A percentile compares a stretch with the other conserved stretches of the same genome.
Evolutionary conservation across 2,113 vertebrate species (phyloP).

Genomic region (Ellobius talpinus): DNA sequence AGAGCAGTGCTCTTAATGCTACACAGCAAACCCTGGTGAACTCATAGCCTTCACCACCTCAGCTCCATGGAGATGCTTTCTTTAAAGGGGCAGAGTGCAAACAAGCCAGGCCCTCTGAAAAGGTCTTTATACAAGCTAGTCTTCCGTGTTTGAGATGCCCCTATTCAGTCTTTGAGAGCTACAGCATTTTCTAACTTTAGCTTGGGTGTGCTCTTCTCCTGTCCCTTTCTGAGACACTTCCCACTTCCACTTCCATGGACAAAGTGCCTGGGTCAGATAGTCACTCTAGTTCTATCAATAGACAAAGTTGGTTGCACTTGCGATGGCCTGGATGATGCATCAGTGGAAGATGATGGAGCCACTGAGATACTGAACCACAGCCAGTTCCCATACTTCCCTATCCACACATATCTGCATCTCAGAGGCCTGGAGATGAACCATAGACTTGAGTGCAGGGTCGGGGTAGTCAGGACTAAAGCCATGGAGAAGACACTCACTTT

Average conservation of each 20-base stretch:
- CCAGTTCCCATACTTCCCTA: neutral
- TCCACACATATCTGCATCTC: neutral
- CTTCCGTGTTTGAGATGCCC: rapidly evolving
- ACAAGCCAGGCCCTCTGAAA: neutral
- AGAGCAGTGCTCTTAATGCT: neutral
- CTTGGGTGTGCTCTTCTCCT: neutral
- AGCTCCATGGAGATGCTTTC: neutral
- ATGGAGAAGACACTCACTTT: neutral
- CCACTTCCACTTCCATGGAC: neutral
- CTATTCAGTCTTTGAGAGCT: too few species aligned
- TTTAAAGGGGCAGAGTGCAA: rapidly evolving
- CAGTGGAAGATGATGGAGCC: too few species aligned
- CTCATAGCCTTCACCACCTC: neutral
- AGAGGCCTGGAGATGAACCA: too few species aligned
- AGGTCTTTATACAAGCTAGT: rapidly evolving
- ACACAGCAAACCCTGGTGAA: too few species aligned
- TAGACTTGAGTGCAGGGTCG: neutral
- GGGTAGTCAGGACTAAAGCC: too few species aligned
- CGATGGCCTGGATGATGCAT: neutral
- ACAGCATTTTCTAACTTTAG: neutral
- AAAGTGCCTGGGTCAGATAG: neutral
- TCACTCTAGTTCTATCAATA: neutral
- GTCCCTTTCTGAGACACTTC: neutral
- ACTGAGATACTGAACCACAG: neutral
- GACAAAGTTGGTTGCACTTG: too few species aligned